Evolutionary conservation across 92 coral and sea anemone species (phyloP), one percentile per base, ranked within the genome.

Genomic region (Plumapathes pennacea): DNA sequence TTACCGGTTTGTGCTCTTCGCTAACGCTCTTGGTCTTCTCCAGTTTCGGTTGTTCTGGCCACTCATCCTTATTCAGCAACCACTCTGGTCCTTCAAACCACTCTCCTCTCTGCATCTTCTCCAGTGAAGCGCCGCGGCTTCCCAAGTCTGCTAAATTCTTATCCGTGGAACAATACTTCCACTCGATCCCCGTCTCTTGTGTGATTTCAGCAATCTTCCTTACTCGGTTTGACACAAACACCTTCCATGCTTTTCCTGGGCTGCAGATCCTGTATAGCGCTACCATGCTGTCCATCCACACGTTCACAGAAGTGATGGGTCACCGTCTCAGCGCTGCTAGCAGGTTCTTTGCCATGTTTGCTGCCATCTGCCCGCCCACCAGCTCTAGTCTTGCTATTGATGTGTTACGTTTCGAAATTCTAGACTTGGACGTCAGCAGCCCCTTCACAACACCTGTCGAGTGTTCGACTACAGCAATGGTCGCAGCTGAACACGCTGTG

Each of bases 111-210:
- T 84, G 67, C 81, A 77, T 64, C 63, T 71, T 84, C 51, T 71
- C 41, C 0, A 65, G 22, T 21, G 57, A 8, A 8, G 86, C 91
- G n/a, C 82, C 79, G 38, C 77, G 38, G 39, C 90, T 84, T 48
- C 82, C 86, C 7, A 78, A 53, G 28, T 85, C 83, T 28, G 83
- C 83, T 28, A 85, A 54, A 46, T 85, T 85, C 55, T 32, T 61
- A 33, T 54, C 61, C 10, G 83, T 78, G 14, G 82, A 82, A 49
- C 90, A 84, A 47, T 85, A 44, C 61, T 47, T 78, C 80, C 92
- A 79, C 26, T 7, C 26, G 17, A 61, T 59, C 4, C 64, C 62
- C 2, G 68, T 63, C 22, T 85, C 70, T n/a, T 24, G 27, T 1
- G 80, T 55, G 45, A 74, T 80, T 33, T 67, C 76, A 8, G 80